Evolutionary conservation across 2,797 vertebrate genomes (phyloP).

Genomic region (Echeneis naucrates): DNA sequence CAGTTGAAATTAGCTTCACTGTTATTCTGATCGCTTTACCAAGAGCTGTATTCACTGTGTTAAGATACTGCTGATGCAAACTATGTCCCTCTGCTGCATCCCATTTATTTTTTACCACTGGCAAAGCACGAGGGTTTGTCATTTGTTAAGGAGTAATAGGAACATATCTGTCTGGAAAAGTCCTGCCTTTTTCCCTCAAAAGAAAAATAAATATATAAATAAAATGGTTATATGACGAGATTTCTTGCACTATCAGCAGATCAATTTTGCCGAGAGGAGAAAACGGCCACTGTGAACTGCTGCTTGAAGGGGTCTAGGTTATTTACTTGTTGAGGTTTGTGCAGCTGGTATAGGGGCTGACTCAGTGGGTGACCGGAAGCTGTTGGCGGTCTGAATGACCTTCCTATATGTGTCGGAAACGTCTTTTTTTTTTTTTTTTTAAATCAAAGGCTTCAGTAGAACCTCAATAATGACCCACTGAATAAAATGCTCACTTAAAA

Average conservation of each 20-base stretch:
- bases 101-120: neutral
- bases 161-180: neutral
- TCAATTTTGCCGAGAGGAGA: neutral
- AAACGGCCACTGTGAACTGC: neutral
- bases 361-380: neutral
- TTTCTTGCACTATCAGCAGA: neutral
- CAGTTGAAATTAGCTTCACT: neutral
- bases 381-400: neutral
- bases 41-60: neutral
- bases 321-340: neutral
- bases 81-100: neutral
- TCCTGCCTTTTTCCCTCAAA: neutral
- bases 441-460: too few relatives aligned
- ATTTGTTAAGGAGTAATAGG: neutral
- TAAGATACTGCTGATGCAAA: conserved; percentile 1
- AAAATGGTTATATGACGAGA: neutral
- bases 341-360: neutral
- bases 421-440: too few relatives aligned
- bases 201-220: neutral
- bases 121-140: neutral
- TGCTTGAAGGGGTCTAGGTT: neutral
- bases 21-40: neutral
- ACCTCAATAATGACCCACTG: too few relatives aligned
- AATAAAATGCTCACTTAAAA: too few relatives aligned
- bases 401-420: too few relatives aligned